These are phyloP conservation scores for Leucophora obtusa DNA, from an alignment of 2,888 invertebrate genomes.

Conservation along the genomic window DNA sequence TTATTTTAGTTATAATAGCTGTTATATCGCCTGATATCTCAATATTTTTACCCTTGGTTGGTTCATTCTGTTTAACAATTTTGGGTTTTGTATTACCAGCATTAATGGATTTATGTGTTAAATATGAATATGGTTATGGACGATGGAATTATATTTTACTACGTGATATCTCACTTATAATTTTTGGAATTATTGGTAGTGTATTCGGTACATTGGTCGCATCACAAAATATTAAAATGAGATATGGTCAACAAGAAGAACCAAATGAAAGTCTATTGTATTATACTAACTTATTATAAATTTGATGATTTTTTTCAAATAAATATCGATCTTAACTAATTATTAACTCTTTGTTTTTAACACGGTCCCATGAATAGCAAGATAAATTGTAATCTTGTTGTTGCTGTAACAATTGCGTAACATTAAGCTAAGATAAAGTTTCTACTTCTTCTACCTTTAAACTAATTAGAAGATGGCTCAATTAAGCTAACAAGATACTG, in stretches of 20 bases:
- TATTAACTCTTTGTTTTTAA: not conserved
- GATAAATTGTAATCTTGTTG: not conserved
- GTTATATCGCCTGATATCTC: slow-evolving; percentile 91
- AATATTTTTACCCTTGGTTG: slow-evolving; percentile 92
- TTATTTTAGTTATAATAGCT: slow-evolving; percentile 79
- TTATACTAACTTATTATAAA: slow-evolving; percentile 17
- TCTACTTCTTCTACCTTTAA: slow-evolving; percentile 30
- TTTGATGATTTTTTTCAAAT: not conserved
- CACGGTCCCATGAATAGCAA: no score
- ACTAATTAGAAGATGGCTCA: slow-evolving; percentile 72
- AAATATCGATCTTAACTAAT: not conserved
- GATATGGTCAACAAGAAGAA: slow-evolving; percentile 5
- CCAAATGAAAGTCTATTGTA: slow-evolving; percentile 41
- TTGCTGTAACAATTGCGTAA: slow-evolving; percentile 25
- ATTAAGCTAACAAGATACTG: slow-evolving; percentile 70
- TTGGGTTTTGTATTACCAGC: slow-evolving; percentile 94
- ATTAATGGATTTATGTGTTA: slow-evolving; percentile 88
- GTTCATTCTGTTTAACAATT: slow-evolving; percentile 92
- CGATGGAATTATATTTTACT: slow-evolving; percentile 42
- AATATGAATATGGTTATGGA: slow-evolving; percentile 80
- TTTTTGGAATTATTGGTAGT: slow-evolving; percentile 57
- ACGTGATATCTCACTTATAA: slow-evolving; percentile 52
- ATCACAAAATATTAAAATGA: slow-evolving; percentile 13
- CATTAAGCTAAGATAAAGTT: slow-evolving; percentile 38
- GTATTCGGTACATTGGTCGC: slow-evolving; percentile 55